Percentiles rank a stretch among this genome's conserved stretches.
Evolutionary conservation across 2,113 vertebrate species (phyloP).

Genomic region (Cyanoramphus novaezelandiae): DNA sequence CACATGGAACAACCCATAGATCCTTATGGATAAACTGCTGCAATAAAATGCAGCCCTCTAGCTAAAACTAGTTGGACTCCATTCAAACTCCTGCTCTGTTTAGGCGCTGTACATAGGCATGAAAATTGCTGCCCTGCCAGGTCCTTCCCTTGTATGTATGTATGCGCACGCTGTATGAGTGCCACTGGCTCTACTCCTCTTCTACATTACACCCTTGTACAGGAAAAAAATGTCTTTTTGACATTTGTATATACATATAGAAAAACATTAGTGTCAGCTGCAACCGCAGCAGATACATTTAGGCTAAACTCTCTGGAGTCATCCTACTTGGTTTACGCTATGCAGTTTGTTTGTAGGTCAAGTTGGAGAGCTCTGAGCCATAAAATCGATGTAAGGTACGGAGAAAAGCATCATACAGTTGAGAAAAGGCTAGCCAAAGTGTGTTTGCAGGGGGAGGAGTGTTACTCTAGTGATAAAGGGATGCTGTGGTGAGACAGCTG

Average conservation of each 20-base stretch:
- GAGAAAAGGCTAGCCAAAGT: background rate
- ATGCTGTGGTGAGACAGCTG: background rate
- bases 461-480: background rate
- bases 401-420: background rate
- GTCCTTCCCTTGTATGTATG: background rate
- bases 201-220: background rate
- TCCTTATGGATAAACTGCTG: background rate
- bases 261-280: background rate
- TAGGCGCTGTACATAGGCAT: background rate
- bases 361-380: background rate
- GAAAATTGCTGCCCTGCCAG: background rate
- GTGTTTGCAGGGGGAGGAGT: background rate
- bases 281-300: background rate
- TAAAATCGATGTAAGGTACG: background rate
- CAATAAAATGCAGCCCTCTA: background rate
- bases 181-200: background rate
- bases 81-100: background rate
- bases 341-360: background rate
- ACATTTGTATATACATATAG: background rate
- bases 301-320: background rate
- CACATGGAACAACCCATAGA: background rate
- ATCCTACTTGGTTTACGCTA: rapidly evolving
- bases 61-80: background rate
- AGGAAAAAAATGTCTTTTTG: background rate
- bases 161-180: rapidly evolving